Percentiles rank a stretch among this genome's conserved stretches.
phyloP scores from a whole-genome alignment of 2,888 invertebrate genomes.

The Thymelicus lineola region DNA sequence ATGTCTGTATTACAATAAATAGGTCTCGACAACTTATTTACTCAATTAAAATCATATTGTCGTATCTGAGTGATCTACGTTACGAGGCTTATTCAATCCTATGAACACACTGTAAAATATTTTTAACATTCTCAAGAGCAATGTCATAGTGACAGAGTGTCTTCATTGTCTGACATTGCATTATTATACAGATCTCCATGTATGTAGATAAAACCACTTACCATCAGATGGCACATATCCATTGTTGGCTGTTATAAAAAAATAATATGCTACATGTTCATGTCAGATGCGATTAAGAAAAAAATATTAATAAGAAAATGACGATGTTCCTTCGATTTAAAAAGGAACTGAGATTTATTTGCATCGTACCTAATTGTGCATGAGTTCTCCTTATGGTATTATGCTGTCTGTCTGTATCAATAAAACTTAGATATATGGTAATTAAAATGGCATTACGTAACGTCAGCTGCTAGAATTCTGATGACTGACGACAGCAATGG shows the following conservation, averaged over 20 bases:
- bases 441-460: not conserved
- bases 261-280: conserved; percentile 1
- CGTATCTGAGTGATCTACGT: too few relatives aligned
- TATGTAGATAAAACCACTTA: not conserved
- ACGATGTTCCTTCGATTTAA: conserved; percentile 7
- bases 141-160: too few relatives aligned
- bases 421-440: conserved; percentile 6
- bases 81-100: too few relatives aligned
- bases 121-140: too few relatives aligned
- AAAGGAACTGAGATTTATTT: conserved; percentile 24
- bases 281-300: conserved; percentile 25
- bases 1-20: too few relatives aligned
- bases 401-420: conserved; percentile 1
- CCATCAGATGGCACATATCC: not conserved
- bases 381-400: conserved; percentile 8
- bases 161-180: too few relatives aligned
- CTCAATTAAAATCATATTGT: too few relatives aligned
- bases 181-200: too few relatives aligned
- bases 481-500: not conserved
- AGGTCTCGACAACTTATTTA: too few relatives aligned
- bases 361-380: conserved; percentile 9
- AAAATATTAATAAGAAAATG: conserved; percentile 29
- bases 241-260: not conserved
- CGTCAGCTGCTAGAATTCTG: conserved; percentile 3
- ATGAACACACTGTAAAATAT: too few relatives aligned